These are phyloP conservation scores for Drosophila baimaii DNA, from an alignment of 1,140 invertebrate genomes.

Conservation along the genomic window DNA sequence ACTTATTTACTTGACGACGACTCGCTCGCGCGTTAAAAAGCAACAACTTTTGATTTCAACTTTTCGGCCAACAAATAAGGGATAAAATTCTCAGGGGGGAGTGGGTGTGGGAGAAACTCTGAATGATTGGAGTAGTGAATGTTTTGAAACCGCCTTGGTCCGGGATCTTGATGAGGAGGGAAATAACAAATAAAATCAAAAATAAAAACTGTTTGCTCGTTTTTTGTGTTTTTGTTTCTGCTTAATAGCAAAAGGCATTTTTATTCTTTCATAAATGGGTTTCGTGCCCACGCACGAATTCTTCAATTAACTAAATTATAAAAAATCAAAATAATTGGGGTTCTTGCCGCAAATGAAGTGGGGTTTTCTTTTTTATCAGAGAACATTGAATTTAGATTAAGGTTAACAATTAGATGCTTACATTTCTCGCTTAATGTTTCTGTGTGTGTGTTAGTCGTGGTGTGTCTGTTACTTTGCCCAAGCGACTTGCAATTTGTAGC, in stretches of 20 bases:
- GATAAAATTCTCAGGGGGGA: constrained; percentile 10
- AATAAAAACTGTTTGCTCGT: constrained; percentile 13
- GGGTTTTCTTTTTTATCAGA: constrained; percentile 5
- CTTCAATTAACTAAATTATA: constrained; percentile 73
- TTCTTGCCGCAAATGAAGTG: constrained; percentile 36
- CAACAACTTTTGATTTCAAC: constrained; percentile 72
- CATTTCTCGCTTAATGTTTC: constrained; percentile 11
- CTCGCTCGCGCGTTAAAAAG: constrained; percentile 21
- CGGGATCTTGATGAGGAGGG: constrained; percentile 28
- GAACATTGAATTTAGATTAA: constrained; percentile 32
- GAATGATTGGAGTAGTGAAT: constrained; percentile 22
- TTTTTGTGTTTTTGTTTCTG: constrained; percentile 58
- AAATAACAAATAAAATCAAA: constrained; percentile 7
- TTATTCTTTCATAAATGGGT: constrained; percentile 61
- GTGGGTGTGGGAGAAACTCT: not conserved
- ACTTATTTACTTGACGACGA: constrained; percentile 33
- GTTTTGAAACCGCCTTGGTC: constrained; percentile 68
- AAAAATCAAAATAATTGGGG: constrained; percentile 39
- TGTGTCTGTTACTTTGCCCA: constrained; percentile 22
- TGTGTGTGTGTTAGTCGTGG: not conserved
- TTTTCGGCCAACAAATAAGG: constrained; percentile 19
- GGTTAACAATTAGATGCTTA: constrained; percentile 48
- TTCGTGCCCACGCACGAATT: constrained; percentile 36
- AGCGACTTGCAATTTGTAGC: constrained; percentile 48
- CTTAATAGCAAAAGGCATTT: constrained; percentile 69